Percentiles rank a stretch among this genome's conserved stretches.
Evolutionary conservation across 1,140 invertebrate species (phyloP).

Genomic region (Antheraea pernyi): DNA sequence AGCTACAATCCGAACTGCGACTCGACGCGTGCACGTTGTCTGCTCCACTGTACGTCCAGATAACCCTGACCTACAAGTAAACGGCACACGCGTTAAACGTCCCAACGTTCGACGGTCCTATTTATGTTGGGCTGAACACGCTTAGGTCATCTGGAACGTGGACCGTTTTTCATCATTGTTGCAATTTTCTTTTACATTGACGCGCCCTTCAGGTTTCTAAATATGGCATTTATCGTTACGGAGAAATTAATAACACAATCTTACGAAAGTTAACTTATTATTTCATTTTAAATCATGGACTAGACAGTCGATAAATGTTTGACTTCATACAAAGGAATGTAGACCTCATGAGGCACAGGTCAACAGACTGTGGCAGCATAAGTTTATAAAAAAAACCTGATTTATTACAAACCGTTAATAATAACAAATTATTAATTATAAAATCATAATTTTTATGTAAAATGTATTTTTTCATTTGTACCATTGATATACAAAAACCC

Average conservation of each 20-base stretch:
- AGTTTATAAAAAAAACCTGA: too few species aligned
- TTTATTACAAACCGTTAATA: too few species aligned
- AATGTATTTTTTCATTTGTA: too few species aligned
- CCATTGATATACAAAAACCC: too few species aligned
- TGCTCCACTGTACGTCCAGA: background rate
- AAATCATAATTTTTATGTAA: too few species aligned
- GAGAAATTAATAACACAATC: background rate
- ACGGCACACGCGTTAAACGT: background rate
- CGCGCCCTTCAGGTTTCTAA: background rate
- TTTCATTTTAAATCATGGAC: too few species aligned
- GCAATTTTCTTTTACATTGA: background rate
- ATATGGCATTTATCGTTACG: background rate
- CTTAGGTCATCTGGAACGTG: slow-evolving; percentile 15
- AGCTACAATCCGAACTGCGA: slow-evolving; percentile 4
- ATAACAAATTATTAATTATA: too few species aligned
- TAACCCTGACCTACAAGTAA: slow-evolving; percentile 3
- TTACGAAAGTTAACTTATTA: too few species aligned
- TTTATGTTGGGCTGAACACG: background rate
- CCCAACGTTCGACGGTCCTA: background rate
- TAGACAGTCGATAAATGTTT: too few species aligned
- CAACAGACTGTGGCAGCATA: too few species aligned
- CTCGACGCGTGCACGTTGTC: background rate
- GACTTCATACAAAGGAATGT: too few species aligned
- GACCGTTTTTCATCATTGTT: background rate
- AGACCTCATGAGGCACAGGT: too few species aligned